Conservation (phyloP, 2,113 vertebrate species). For the Monarcha castaneiventris region DNA sequence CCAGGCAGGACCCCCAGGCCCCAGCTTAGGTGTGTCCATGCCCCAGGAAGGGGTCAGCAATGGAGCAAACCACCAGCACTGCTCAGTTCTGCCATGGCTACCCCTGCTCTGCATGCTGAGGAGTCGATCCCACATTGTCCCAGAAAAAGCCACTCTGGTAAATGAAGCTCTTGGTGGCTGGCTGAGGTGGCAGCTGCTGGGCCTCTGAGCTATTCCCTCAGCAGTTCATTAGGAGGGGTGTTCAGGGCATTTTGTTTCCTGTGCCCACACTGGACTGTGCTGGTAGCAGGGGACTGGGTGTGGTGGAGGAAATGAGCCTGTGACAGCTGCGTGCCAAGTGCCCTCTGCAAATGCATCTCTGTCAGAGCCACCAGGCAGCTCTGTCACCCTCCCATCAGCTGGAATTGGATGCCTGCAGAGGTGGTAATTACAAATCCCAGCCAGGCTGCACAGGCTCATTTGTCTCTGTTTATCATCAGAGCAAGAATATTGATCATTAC, state of each 20-base stretch:
- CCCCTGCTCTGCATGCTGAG: background rate
- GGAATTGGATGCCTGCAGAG: slow-evolving; percentile 58
- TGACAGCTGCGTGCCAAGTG: background rate
- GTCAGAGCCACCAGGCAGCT: background rate
- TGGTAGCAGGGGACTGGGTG: background rate
- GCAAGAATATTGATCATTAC: slow-evolving; percentile 61
- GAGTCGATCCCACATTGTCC: background rate
- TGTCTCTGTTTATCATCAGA: slow-evolving; percentile 72
- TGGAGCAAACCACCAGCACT: rapidly evolving
- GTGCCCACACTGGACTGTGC: background rate
- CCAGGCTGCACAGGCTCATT: slow-evolving; percentile 62
- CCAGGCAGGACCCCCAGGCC: rapidly evolving
- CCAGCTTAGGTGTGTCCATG: background rate
- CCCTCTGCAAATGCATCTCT: background rate
- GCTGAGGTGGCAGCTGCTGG: background rate
- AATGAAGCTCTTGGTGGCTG: background rate
- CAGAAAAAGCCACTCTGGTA: rapidly evolving
- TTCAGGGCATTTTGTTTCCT: background rate
- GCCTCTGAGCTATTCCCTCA: background rate
- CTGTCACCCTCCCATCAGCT: slow-evolving; percentile 45
- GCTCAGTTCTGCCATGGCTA: background rate
- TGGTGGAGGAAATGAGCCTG: background rate
- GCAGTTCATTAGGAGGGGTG: background rate
- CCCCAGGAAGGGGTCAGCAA: background rate
- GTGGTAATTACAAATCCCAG: slow-evolving; percentile 62